Conservation (phyloP, 2,113 vertebrate species). For the Silurus meridionalis region DNA sequence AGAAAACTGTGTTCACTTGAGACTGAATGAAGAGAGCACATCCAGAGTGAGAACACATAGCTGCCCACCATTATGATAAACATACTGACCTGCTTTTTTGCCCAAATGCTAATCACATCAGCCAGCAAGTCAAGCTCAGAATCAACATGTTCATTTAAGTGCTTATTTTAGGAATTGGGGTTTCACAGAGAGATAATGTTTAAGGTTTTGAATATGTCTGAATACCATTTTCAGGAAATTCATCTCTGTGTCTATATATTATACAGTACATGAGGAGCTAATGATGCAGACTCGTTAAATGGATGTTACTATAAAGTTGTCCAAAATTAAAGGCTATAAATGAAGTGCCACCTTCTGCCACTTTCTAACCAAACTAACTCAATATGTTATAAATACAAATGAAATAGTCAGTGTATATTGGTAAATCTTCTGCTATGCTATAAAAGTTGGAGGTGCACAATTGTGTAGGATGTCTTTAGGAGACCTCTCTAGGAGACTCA, state of each 20-base stretch:
- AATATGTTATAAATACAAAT: neutral
- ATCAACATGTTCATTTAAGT: neutral
- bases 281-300: no score
- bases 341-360: no score
- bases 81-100: neutral
- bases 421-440: neutral
- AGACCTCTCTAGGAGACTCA: no score
- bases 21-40: slow-evolving; percentile 27
- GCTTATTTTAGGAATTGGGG: neutral
- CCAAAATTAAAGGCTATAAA: no score
- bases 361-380: neutral
- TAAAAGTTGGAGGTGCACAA: neutral
- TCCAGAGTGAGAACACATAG: slow-evolving; percentile 22
- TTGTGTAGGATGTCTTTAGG: no score
- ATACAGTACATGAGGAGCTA: no score
- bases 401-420: neutral
- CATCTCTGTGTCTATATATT: no score
- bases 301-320: no score
- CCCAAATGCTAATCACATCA: slow-evolving; percentile 6
- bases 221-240: no score
- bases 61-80: neutral
- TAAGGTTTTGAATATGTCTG: neutral
- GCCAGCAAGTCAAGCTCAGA: neutral
- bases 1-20: slow-evolving; percentile 35
- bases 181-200: neutral